Base-by-base conservation (phyloP, 2,113 vertebrate genomes). In the Morphnarchus princeps region DNA sequence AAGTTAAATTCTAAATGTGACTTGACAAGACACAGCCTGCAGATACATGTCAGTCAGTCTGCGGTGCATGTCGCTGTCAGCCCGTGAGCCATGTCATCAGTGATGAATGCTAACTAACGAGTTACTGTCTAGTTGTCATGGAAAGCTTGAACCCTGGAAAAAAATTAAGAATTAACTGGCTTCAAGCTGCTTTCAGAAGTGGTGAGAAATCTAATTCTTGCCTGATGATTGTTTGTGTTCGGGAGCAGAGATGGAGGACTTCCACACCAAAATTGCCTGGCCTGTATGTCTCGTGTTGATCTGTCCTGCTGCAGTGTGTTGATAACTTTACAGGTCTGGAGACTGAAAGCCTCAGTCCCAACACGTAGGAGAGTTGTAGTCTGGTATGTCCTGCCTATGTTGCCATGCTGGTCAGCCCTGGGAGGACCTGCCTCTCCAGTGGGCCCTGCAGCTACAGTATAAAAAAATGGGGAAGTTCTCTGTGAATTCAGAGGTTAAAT, bases 341-440 rank as follows among this genome's bases (percentile, higher is more conserved):
- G 38, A 10, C 11, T 2, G 3, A 11, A 43, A 31, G 10, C 42
- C 16, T 36, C 5, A 5, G 15, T 42, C 59, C 65, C 50, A 14
- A 1, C 11, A 1, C 2, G 1, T 1, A 3, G 58, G 15, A 20
- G 40, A 28, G 67, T 6, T 28, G 59, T 10, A 4, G 16, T 3
- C 2, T 1, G 17, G 69, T 58, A 2, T 20, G 40, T 72, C 40
- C 57, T 34, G 65, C 47, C 18, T 11, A 32, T 7, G 13, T 12
- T 16, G 47, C 62, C 11, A 1, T 17, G 45, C 22, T 21, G 50
- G n/a, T 21, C 69, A 36, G 36, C 34, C 34, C 59, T 6, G 3
- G 47, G 43, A 47, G 71, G 40, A 47, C 28, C 70, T 38, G 69
- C 61, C 36, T 25, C 43, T 25, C 45, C 24, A 3, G 17, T 9